Conservation (phyloP, 1,140 invertebrate species). For the Trachymyrmex cornetzi region DNA sequence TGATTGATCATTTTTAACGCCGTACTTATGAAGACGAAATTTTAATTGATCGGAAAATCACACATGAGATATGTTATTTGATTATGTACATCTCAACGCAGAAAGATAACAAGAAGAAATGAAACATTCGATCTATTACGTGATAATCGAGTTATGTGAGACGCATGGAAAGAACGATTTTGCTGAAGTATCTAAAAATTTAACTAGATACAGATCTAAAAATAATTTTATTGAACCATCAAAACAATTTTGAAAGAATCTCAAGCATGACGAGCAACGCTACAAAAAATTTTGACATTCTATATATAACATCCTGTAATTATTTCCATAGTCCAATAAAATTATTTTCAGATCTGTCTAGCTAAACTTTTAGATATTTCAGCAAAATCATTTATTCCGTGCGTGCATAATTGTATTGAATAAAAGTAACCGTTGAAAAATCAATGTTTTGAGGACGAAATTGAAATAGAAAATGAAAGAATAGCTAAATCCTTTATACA, state of each 20-base stretch:
- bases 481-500: slow-evolving; percentile 51
- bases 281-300: too few species aligned
- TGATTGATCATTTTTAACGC: neutral
- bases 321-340: too few species aligned
- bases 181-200: too few species aligned
- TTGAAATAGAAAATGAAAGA: slow-evolving; percentile 21
- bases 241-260: too few species aligned
- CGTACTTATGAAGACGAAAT: neutral
- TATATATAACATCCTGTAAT: too few species aligned
- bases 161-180: too few species aligned
- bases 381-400: too few species aligned
- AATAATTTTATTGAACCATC: too few species aligned
- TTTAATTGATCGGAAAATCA: neutral
- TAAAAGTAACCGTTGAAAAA: slow-evolving; percentile 23
- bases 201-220: too few species aligned
- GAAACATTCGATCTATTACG: neutral
- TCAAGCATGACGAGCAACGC: too few species aligned
- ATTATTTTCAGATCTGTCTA: too few species aligned
- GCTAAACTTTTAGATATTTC: too few species aligned
- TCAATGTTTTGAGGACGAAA: slow-evolving; percentile 19
- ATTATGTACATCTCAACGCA: neutral
- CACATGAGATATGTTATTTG: neutral
- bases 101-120: neutral
- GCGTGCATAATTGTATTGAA: neutral
- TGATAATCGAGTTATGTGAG: neutral